Evolutionary conservation across 2,797 vertebrate species (phyloP).

Genomic region (Chromis chromis): DNA sequence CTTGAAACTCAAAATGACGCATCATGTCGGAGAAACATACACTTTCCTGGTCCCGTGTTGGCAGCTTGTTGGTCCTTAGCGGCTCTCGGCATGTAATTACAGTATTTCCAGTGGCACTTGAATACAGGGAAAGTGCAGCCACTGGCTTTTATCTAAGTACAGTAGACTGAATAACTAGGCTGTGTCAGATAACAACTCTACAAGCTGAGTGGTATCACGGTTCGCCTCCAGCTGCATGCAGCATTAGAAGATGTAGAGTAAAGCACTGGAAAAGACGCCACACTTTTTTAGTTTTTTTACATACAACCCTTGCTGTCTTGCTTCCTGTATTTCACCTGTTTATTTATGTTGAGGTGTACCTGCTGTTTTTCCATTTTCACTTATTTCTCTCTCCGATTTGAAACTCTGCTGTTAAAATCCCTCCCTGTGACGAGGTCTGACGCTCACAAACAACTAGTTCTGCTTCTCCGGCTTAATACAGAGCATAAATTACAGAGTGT

Average conservation of each 20-base stretch:
- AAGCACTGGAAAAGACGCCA: neutral
- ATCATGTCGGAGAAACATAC: neutral
- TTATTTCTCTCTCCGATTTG: neutral
- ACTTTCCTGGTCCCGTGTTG: neutral
- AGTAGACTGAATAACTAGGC: slow-evolving; percentile 51
- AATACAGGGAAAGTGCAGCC: slow-evolving; percentile 46
- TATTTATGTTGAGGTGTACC: neutral
- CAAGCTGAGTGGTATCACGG: slow-evolving; percentile 24
- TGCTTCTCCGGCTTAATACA: slow-evolving; percentile 10
- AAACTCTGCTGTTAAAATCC: neutral
- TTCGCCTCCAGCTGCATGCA: slow-evolving; percentile 14
- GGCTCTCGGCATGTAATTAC: slow-evolving; percentile 22
- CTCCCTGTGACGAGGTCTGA: neutral
- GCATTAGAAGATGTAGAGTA: neutral
- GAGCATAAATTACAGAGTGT: slow-evolving; percentile 22
- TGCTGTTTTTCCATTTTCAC: too few relatives aligned
- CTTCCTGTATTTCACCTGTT: neutral
- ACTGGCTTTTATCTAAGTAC: slow-evolving; percentile 35
- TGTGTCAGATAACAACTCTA: slow-evolving; percentile 17
- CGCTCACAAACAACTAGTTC: too few relatives aligned
- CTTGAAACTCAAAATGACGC: too few relatives aligned
- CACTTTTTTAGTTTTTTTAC: neutral
- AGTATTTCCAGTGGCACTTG: slow-evolving; percentile 6
- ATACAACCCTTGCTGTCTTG: neutral
- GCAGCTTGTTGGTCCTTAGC: slow-evolving; percentile 1